Evolutionary conservation across 2,888 invertebrate species (phyloP), one percentile per base, ranked within the genome.

Genomic region (Diogma glabrata): DNA sequence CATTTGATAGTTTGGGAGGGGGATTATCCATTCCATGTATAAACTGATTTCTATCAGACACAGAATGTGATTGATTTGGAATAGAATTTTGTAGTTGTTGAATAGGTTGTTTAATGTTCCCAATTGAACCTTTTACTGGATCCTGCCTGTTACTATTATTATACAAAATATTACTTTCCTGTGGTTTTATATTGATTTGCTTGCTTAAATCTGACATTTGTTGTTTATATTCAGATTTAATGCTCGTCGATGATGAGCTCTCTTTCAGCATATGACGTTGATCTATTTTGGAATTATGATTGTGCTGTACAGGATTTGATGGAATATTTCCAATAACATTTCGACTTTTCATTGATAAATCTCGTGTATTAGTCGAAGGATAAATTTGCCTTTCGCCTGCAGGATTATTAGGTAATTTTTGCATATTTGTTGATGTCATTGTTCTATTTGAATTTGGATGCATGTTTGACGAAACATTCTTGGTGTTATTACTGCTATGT

Each of bases 1-100:
- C 55, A 49, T 54, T 54, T 14, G 26, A 47, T 52, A 47, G 38
- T 49, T n/a, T 3, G 49, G 55, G 47, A 51, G 22, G 16, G 47
- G 54, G 24, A 51, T 43, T 50, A 22, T 43, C 43, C 16, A 16
- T 24, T 9, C 10, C 9, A 8, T 16, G 16, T 24, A 24, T 24
- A n/a, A 24, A 24, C 24, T 46, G 46, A 26, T 24, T 26, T 16
- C 46, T 23, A 22, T 22, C 14, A 20, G 17, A 46, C 36, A 36
- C 23, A 14, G 48, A 26, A 8, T 8, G 12, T 17, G 33, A 26
- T 23, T 24, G 30, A n/a, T 19, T 38, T 40, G 28, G 17, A 24
- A n/a, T 30, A n/a, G 45, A 30, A 10, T 22, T 38, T 26, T 38
- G 24, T 17, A 17, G 20, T 36, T 49, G 38, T 49, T 20, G 46